Evolutionary conservation across 2,888 invertebrate species (phyloP), one percentile per base, ranked within the genome.

Genomic region (Ochropacha duplaris): DNA sequence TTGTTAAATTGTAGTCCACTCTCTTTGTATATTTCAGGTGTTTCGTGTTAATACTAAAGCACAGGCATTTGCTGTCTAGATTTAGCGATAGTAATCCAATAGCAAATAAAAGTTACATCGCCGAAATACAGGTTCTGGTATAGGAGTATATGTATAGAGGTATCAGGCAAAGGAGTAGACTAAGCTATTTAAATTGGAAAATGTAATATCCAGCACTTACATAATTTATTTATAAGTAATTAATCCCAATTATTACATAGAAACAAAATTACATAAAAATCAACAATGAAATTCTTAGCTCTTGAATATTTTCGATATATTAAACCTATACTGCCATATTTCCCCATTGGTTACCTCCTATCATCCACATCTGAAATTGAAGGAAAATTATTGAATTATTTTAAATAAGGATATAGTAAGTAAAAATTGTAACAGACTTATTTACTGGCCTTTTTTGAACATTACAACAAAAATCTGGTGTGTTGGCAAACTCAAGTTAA

Each of bases 291-390:
- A 66, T 71, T 71, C 67, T 57, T 61, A 71, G 63, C 60, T 66
- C 67, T 61, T 65, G 56, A 73, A 59, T 64, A n/a, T 57, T 65
- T 60, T 63, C 66, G 59, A 67, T 61, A 63, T 68, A 71, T 76
- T 72, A 71, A 61, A 60, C 19, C 58, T 68, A 64, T 57, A 60
- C 62, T 59, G 54, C 57, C 64, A 44, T 36, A 61, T n/a, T n/a
- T 66, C 54, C 57, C 57, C 57, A 51, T 61, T 57, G 73, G 81
- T 78, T 90, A 90, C 67, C 88, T 87, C 62, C 91, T 73, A n/a
- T 92, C 91, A 44, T 93, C 92, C 62, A 92, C 88, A 89, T 90
- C 92, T 93, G 88, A 57, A 88, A 90, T 63, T 66, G 57, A 75
- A 66, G 59, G 62, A 57, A 51, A 24, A 54, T 31, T 0, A 19